phyloP scores from a whole-genome alignment of 2,888 invertebrate genomes.

The Amphiduros pacificus region DNA sequence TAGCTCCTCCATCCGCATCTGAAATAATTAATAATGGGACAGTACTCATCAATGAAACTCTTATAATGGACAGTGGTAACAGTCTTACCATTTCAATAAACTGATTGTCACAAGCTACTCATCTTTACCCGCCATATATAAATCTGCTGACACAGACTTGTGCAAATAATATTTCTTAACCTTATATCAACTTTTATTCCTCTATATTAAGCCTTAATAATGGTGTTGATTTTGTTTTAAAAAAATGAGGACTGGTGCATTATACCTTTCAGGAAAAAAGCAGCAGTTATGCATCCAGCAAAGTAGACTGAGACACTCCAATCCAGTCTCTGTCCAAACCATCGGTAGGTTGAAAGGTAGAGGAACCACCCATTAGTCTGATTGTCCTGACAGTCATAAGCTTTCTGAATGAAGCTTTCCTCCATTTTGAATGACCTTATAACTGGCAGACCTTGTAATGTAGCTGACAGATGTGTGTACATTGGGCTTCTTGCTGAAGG shows the following conservation, averaged over 20 bases:
- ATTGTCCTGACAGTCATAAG: not conserved
- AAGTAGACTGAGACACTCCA: not conserved
- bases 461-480: constrained; percentile 2
- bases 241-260: not conserved
- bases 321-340: not conserved
- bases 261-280: not conserved
- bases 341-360: not conserved
- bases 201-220: no score
- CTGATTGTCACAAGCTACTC: no score
- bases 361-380: not conserved
- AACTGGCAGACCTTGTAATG: not conserved
- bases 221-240: no score
- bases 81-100: no score
- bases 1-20: no score
- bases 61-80: no score
- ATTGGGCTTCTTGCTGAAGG: not conserved
- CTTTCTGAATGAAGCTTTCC: not conserved
- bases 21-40: no score
- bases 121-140: no score
- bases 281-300: not conserved
- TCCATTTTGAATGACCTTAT: not conserved
- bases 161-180: no score
- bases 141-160: no score
- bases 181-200: no score
- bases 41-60: no score